A percentile compares a stretch with the other conserved stretches of the same genome.
phyloP scores from a whole-genome alignment of 92 coral and sea anemone genomes.

The Epizoanthus rinbou region DNA sequence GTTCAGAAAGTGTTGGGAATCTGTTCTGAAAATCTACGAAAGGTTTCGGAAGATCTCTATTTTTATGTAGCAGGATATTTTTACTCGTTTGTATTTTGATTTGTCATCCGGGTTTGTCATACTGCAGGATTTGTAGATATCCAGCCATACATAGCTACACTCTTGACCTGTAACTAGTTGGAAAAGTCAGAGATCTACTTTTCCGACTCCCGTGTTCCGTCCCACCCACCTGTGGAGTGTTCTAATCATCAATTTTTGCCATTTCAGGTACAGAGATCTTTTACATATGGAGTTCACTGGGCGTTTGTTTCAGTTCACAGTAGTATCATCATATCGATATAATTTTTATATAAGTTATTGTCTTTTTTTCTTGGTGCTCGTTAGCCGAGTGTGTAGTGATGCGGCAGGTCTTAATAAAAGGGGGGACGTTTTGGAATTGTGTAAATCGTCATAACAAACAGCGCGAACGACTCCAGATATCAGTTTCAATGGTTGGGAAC shows the following conservation, averaged over 20 bases:
- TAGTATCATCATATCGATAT: neutral
- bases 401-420: neutral
- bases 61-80: too few species aligned
- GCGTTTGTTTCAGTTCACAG: neutral
- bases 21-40: too few species aligned
- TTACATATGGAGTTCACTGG: slow-evolving; percentile 2
- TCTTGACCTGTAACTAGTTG: too few species aligned
- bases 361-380: slow-evolving; percentile 8
- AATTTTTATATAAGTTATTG: neutral
- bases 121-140: too few species aligned
- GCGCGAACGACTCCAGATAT: neutral
- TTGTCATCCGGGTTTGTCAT: too few species aligned
- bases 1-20: too few species aligned
- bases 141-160: too few species aligned
- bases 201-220: too few species aligned
- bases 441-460: neutral
- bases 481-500: neutral
- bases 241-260: neutral
- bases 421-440: slow-evolving; percentile 23
- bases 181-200: too few species aligned
- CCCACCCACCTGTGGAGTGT: neutral
- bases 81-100: too few species aligned
- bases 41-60: too few species aligned
- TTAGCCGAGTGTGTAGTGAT: neutral
- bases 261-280: slow-evolving; percentile 22